Evolutionary conservation across 2,888 invertebrate species (phyloP).

Genomic region (Cephus sareptanus): DNA sequence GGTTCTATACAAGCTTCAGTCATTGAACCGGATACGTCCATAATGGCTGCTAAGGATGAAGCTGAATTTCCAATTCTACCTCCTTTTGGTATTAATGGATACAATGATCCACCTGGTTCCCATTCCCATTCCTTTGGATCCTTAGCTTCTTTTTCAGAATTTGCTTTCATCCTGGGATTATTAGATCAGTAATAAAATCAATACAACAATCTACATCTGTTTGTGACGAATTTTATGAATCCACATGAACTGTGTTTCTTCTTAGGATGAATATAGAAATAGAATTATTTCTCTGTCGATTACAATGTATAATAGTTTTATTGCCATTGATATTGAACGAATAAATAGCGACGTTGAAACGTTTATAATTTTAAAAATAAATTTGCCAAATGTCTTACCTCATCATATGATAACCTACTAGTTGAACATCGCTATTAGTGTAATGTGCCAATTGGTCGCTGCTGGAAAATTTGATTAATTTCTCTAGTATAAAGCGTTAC

Average conservation of each 20-base stretch:
- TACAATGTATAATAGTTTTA: neutral
- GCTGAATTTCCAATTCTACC: conserved; percentile 24
- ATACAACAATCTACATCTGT: neutral
- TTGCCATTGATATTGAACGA: neutral
- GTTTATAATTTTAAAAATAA: neutral
- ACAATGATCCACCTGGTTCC: conserved; percentile 34
- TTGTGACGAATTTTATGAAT: neutral
- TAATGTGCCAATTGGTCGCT: neutral
- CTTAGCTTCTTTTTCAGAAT: conserved; percentile 11
- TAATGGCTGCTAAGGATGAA: conserved; percentile 29
- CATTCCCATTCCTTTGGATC: conserved; percentile 45
- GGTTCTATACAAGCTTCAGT: conserved; percentile 47
- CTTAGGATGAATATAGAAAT: conserved; percentile 9
- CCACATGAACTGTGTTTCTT: conserved; percentile 8
- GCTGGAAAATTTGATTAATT: neutral
- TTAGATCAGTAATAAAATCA: neutral
- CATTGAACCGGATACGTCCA: conserved; percentile 43
- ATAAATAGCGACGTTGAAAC: neutral
- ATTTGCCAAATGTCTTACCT: neutral
- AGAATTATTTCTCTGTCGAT: neutral
- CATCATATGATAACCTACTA: neutral
- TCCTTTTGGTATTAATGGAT: conserved; percentile 32
- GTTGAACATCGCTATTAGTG: neutral
- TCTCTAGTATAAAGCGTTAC: neutral
- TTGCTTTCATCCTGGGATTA: conserved; percentile 10